A percentile compares a stretch with the other conserved stretches of the same genome.
These are phyloP conservation scores for Macrocentrus cingulum DNA, from an alignment of 1,140 invertebrate genomes.

Conservation along the genomic window DNA sequence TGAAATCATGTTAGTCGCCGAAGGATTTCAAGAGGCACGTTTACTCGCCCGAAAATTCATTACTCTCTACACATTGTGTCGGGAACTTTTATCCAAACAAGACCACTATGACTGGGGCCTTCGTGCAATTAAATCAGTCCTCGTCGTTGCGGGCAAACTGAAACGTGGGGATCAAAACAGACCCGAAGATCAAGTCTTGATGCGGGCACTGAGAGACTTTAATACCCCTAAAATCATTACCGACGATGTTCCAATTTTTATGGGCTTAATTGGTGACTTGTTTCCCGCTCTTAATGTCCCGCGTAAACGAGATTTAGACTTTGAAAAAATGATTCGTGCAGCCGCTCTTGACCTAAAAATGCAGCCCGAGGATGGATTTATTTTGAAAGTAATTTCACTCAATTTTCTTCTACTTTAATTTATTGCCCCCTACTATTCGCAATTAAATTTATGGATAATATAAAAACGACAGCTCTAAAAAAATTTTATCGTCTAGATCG, in stretches of 20 bases:
- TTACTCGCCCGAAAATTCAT: constrained; percentile 89
- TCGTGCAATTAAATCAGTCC: constrained; percentile 88
- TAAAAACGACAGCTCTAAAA: no score
- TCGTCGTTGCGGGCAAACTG: constrained; percentile 86
- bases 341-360: constrained; percentile 82
- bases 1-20: constrained; percentile 92
- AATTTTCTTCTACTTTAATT: neutral
- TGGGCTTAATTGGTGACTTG: constrained; percentile 86
- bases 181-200: constrained; percentile 77
- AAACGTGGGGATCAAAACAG: constrained; percentile 69
- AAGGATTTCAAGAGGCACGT: constrained; percentile 87
- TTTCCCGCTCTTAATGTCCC: constrained; percentile 89
- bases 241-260: constrained; percentile 86
- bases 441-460: no score
- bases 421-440: no score
- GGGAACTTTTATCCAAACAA: constrained; percentile 86
- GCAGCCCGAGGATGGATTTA: constrained; percentile 89
- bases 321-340: constrained; percentile 78
- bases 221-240: constrained; percentile 92
- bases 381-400: constrained; percentile 66
- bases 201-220: constrained; percentile 87
- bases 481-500: no score
- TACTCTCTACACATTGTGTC: constrained; percentile 85
- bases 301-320: constrained; percentile 77
- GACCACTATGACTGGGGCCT: constrained; percentile 96